Evolutionary conservation across 2,113 vertebrate species (phyloP).

Genomic region (Paracanthobrama guichenoti): DNA sequence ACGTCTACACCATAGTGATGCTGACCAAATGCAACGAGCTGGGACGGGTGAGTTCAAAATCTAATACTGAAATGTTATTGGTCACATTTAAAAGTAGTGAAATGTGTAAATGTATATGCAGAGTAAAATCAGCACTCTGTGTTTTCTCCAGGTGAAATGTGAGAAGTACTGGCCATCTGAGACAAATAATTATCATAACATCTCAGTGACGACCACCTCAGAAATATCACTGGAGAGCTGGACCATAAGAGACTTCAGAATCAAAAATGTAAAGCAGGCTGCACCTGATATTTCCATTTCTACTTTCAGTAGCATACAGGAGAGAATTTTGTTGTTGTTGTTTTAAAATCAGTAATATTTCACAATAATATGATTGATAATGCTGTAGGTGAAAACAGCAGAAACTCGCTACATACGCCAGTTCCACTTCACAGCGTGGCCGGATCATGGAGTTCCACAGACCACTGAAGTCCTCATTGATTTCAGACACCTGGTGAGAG

Average conservation of each 20-base stretch:
- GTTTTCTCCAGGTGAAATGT: slow-evolving; percentile 85
- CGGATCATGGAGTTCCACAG: slow-evolving; percentile 90
- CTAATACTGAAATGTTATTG: neutral
- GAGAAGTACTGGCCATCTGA: slow-evolving; percentile 90
- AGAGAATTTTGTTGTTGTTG: neutral
- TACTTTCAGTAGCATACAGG: neutral
- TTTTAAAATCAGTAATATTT: neutral
- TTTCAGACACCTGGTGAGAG: slow-evolving; percentile 89
- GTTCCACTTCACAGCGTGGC: slow-evolving; percentile 99
- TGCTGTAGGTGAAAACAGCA: slow-evolving; percentile 75
- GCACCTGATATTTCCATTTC: neutral
- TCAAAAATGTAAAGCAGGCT: slow-evolving; percentile 83
- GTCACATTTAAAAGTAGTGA: neutral
- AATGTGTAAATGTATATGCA: neutral
- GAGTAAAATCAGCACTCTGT: neutral
- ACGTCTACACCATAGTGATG: slow-evolving; percentile 88
- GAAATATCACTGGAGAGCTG: slow-evolving; percentile 87
- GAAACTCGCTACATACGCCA: slow-evolving; percentile 85
- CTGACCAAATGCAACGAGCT: slow-evolving; percentile 93
- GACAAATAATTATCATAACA: slow-evolving; percentile 77
- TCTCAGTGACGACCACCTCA: slow-evolving; percentile 80
- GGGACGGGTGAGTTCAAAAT: slow-evolving; percentile 81
- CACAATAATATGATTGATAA: slow-evolving; percentile 12
- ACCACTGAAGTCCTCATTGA: slow-evolving; percentile 91
- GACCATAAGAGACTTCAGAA: slow-evolving; percentile 90